Evolutionary conservation across 2,113 vertebrate genomes (phyloP).

Genomic region (Solenodon paradoxus): DNA sequence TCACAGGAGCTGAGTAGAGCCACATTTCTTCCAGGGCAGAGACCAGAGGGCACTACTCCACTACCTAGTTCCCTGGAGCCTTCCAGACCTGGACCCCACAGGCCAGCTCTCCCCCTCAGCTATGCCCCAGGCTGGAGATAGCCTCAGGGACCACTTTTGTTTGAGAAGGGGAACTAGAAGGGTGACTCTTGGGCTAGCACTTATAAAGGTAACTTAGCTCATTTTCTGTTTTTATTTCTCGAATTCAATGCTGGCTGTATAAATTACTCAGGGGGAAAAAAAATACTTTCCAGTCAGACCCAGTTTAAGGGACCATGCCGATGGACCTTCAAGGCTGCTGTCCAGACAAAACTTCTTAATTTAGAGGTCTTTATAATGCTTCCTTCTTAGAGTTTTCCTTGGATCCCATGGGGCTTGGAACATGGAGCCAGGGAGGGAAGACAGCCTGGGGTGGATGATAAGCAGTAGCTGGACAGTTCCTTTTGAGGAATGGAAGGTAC

Average conservation of each 20-base stretch:
- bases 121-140: neutral
- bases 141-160: neutral
- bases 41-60: neutral
- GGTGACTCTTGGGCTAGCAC: neutral
- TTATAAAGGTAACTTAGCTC: neutral
- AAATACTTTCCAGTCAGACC: neutral
- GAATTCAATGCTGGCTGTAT: neutral
- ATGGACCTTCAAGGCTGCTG: neutral
- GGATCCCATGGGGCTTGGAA: neutral
- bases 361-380: constrained; percentile 3
- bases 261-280: neutral
- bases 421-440: neutral
- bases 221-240: neutral
- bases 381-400: neutral
- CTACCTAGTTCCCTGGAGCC: neutral
- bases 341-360: neutral
- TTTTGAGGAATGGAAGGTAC: neutral
- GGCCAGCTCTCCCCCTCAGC: neutral
- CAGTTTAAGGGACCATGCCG: neutral
- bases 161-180: neutral
- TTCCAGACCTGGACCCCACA: neutral
- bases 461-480: neutral
- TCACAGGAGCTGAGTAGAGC: neutral
- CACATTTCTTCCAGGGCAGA: neutral
- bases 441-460: neutral